Evolutionary conservation across 53 echinoderm and acorn worm genomes (phyloP).

Genomic region (Temnopleurus reevesii): DNA sequence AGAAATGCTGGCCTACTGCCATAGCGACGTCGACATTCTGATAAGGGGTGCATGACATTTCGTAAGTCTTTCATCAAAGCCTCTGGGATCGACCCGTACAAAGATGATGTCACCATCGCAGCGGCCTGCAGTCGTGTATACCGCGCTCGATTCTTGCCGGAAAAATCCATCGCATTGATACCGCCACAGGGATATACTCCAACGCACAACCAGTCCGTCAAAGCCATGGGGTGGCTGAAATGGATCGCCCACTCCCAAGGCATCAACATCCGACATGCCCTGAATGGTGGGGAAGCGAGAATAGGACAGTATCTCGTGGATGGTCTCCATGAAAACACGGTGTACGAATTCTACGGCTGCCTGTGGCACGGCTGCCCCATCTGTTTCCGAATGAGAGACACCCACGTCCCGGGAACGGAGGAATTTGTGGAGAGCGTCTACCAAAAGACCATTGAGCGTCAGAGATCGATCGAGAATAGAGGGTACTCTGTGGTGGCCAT

Average conservation of each 20-base stretch:
- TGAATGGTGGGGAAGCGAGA: conserved; percentile 53
- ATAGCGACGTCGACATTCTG: not conserved
- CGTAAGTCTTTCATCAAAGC: not conserved
- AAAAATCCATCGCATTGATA: conserved; percentile 50
- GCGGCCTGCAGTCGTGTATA: conserved; percentile 70
- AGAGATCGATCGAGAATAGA: too few species aligned
- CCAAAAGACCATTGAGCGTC: too few species aligned
- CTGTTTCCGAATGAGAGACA: conserved; percentile 33
- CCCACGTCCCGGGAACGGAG: too few species aligned
- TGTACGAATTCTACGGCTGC: conserved; percentile 63
- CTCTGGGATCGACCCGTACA: too few species aligned
- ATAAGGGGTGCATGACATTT: not conserved
- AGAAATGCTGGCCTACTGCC: not conserved
- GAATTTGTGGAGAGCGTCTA: too few species aligned
- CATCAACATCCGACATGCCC: conserved; percentile 53
- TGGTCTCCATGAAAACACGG: conserved; percentile 6
- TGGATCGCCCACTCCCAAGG: not conserved
- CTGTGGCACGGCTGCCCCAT: conserved; percentile 55
- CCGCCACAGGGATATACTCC: not conserved
- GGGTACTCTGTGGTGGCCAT: not conserved
- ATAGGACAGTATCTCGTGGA: conserved; percentile 20
- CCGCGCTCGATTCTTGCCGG: conserved; percentile 52
- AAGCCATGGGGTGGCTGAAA: conserved; percentile 42
- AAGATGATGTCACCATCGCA: conserved; percentile 64
- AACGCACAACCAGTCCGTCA: conserved; percentile 41